Percentiles rank a stretch among this genome's conserved stretches.
These are phyloP conservation scores for Petrolisthes manimaculis DNA, from an alignment of 2,888 invertebrate genomes.

Conservation along the genomic window DNA sequence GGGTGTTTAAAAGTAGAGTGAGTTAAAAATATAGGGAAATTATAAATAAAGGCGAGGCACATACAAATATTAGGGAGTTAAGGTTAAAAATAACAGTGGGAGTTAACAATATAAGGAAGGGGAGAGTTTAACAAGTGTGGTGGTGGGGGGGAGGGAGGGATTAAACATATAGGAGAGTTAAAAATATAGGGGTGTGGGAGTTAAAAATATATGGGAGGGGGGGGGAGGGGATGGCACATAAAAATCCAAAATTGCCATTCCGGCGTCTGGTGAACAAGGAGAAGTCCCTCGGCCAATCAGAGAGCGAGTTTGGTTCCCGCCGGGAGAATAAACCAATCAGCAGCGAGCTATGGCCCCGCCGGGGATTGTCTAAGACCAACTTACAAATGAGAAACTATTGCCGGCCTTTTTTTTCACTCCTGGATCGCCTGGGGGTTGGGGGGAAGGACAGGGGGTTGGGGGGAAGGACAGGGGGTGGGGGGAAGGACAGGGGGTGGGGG, in stretches of 20 bases:
- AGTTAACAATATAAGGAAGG: no score
- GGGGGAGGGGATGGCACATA: slow-evolving; percentile 8
- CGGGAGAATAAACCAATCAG: slow-evolving; percentile 65
- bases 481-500: background rate
- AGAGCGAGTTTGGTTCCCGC: slow-evolving; percentile 41
- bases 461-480: background rate
- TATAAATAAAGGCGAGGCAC: no score
- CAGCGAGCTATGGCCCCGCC: slow-evolving; percentile 53
- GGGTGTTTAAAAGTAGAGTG: no score
- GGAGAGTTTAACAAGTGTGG: no score
- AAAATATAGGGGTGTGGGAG: no score
- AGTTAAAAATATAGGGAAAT: no score
- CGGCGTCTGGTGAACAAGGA: slow-evolving; percentile 38
- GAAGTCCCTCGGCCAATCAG: slow-evolving; percentile 48
- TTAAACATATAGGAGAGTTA: no score
- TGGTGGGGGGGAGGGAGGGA: no score
- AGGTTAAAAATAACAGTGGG: no score
- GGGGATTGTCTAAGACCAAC: slow-evolving; percentile 63
- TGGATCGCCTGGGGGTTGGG: slow-evolving; percentile 37
- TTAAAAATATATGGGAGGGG: slow-evolving; percentile 29
- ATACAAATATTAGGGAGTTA: no score
- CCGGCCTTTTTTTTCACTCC: slow-evolving; percentile 47
- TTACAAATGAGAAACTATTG: slow-evolving; percentile 65
- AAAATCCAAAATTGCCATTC: slow-evolving; percentile 53
- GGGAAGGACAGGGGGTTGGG: slow-evolving; percentile 4